Conservation (phyloP, 2,888 invertebrate species). For the Drosophila paranaensis region DNA sequence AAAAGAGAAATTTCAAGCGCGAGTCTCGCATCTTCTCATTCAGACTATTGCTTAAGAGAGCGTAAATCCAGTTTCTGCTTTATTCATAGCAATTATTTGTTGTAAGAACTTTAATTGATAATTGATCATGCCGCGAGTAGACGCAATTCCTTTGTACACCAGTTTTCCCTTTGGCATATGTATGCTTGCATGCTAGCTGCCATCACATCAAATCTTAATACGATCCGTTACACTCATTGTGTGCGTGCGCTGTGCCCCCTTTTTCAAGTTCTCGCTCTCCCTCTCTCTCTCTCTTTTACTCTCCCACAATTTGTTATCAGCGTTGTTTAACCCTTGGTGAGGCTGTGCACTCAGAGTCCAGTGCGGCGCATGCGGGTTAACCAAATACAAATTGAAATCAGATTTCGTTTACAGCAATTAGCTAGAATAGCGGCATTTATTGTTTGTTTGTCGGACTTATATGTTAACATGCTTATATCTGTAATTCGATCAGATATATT, state of each 20-base stretch:
- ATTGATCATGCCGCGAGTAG: conserved; percentile 1
- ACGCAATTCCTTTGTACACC: not conserved
- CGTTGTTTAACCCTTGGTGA: conserved; percentile 33
- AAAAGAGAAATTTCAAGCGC: not conserved
- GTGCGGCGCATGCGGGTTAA: conserved; percentile 54
- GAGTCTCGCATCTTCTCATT: not conserved
- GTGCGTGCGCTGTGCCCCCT: not conserved
- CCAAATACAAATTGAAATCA: conserved; percentile 62
- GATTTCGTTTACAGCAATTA: conserved; percentile 68
- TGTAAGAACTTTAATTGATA: not conserved
- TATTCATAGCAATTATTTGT: not conserved
- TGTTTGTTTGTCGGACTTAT: conserved; percentile 22
- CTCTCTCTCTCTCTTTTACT: not conserved
- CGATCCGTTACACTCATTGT: conserved; percentile 34
- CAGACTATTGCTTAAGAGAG: not conserved
- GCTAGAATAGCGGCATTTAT: conserved; percentile 39
- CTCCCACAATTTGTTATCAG: conserved; percentile 41
- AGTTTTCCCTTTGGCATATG: not conserved
- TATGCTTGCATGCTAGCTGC: conserved; percentile 2
- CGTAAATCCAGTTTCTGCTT: not conserved
- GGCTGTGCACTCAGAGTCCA: not conserved
- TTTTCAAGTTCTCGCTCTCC: not conserved
- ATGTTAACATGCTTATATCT: conserved; percentile 49
- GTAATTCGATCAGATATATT: conserved; percentile 67
- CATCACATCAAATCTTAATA: conserved; percentile 15